Conservation (phyloP, 2,888 invertebrate species). For the Clunio marinus region DNA sequence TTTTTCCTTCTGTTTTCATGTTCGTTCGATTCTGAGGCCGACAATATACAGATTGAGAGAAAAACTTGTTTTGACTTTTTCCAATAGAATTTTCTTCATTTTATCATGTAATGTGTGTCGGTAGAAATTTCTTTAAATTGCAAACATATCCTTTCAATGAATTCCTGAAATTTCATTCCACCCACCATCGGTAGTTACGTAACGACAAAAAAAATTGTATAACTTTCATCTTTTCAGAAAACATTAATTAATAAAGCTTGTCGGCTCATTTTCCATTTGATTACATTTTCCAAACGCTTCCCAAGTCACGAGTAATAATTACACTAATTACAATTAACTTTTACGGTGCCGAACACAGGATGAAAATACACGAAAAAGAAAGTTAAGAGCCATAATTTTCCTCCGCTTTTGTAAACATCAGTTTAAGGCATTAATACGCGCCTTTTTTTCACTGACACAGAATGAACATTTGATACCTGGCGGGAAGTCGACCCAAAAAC, state of each 20-base stretch:
- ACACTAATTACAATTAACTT: conserved; percentile 14
- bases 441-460: not conserved
- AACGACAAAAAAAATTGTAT: no score
- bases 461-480: not conserved
- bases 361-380: no score
- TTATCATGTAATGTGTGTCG: no score
- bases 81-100: no score
- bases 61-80: not conserved
- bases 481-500: not conserved
- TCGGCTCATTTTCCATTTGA: conserved; percentile 3
- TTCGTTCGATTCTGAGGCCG: no score
- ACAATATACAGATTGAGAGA: no score
- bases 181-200: no score
- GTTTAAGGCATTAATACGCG: not conserved
- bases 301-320: not conserved
- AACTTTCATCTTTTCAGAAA: no score
- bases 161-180: no score
- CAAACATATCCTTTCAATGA: no score
- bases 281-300: not conserved
- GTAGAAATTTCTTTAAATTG: no score
- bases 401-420: not conserved
- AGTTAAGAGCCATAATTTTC: not conserved
- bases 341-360: not conserved
- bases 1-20: not conserved
- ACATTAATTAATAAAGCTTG: conserved; percentile 4